These are phyloP conservation scores for human (Homo sapiens) DNA, from an alignment of 2,113 vertebrate genomes.

Conservation along the genomic window GRCh38 chr5:178537001-178537500, in stretches of 20 bases:
- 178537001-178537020: background rate
- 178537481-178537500: accelerated
- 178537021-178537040: background rate
- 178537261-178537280: background rate
- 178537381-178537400: background rate
- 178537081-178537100: background rate
- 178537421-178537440: background rate
- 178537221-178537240: background rate
- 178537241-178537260: accelerated
- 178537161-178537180: background rate
- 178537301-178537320: background rate
- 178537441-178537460: background rate
- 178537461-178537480: background rate
- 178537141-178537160: background rate
- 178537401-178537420: background rate
- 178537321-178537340: background rate
- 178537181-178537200: background rate
- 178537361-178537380: background rate
- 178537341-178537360: background rate
- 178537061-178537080: background rate
- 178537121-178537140: background rate
- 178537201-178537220: background rate
- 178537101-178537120: background rate
- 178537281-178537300: background rate
- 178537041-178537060: background rate